Base-by-base conservation (phyloP, 2,113 vertebrate genomes). In the Entelurus aequoreus region DNA sequence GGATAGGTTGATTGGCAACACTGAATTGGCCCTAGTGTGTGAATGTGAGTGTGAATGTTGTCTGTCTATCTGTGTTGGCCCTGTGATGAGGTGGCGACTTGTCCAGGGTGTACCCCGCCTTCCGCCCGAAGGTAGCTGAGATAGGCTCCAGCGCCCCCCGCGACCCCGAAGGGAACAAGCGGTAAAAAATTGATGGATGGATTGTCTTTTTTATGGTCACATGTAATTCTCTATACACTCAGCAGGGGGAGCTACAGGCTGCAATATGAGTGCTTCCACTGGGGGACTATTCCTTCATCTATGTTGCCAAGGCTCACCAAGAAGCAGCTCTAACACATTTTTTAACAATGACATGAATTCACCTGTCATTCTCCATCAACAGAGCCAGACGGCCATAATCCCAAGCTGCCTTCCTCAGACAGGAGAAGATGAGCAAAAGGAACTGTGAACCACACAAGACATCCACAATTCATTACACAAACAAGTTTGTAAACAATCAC, bases 351-450 rank as follows among this genome's bases (percentile, higher is more conserved):
- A 3, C 63, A 46, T 16, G 57, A 48, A 47, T 68, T 90, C 74
- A 98, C 84, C 97, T 99, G 84, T 98, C 96, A 54, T 97, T 95
- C 77, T 95, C 94, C 88, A 97, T 94, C 54, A 99, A 91, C 77
- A 99, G 86, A 0, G 94, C 95, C 80, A 99, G 85, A 55, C 96
- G 94, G 8, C 96, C 97, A 0, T 99, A 99, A 82, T 98, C 95
- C 97, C 97, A 98, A 0, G 96, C 96, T 0, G 97, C 95, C 85
- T 98, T 99, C 80, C 96, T 94, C 82, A 99, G 90, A 78, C 95
- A 98, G 58, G 97, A 98, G 71, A 98, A 99, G 62, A 96, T 56
- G 64, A 98, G 76, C 38, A 99, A 69, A 15, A 98, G 84, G 52
- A 95, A 74, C 97, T 99, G 68, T 0, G 84, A 85, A 12, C 86